Base-by-base conservation (phyloP, 2,113 vertebrate species). In the Sula dactylatra region DNA sequence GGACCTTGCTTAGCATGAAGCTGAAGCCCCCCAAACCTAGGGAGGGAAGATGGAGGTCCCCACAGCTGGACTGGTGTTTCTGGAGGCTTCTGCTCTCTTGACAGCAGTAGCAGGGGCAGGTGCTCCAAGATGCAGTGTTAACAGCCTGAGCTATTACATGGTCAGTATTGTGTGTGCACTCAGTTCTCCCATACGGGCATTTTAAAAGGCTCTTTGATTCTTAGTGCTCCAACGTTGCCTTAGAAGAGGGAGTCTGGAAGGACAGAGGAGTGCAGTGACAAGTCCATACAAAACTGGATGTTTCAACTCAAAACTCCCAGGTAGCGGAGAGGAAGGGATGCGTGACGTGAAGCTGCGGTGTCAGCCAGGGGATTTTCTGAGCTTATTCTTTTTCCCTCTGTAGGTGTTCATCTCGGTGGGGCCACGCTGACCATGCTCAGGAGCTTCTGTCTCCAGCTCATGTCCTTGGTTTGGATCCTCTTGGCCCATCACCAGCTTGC, bases 391-490 rank as follows among this genome's bases (percentile, higher is more conserved):
- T 82, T 87, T 91, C 62, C 64, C 24, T 56, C 50, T 84, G 6
- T 59, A 98, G 97, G 97, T 97, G 72, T 84, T 95, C 77, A 95
- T 96, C 97, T 98, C 97, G 96, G 97, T 96, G 93, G 90, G 94
- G 97, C 96, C 74, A 94, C 96, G 4, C 96, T 98, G 98, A 98
- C 97, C 97, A 98, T 98, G 98, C 97, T 97, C 95, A 97, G 97
- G 85, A 97, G 97, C 70, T 97, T 97, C 90, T 97, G 93, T 69
- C 96, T 98, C 81, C 97, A 97, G 96, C 95, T 98, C 81, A 97
- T 97, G 94, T 96, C 97, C 97, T 97, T 98, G 91, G 82, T 96
- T 97, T 98, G 97, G 98, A 97, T 98, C 70, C 96, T 98, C 67
- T 94, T 97, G 87, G 95, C 95, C 77, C 96, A 96, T 79, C 96